phyloP scores from a whole-genome alignment of 2,113 vertebrate genomes.

The Anoura caudifer region DNA sequence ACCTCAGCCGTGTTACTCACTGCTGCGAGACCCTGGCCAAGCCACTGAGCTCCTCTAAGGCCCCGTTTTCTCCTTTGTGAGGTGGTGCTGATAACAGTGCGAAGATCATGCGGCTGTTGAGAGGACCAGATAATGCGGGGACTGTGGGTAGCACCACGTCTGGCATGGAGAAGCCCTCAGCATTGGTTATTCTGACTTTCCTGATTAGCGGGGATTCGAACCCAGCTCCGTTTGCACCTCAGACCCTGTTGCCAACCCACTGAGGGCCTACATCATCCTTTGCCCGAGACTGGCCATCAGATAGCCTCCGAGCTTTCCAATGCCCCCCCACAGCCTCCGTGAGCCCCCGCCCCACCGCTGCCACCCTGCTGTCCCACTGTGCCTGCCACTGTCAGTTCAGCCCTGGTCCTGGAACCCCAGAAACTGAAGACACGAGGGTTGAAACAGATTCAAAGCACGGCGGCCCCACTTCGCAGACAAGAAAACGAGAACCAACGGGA shows the following conservation, averaged over 20 bases:
- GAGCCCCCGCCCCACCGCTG: background rate
- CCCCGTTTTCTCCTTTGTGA: background rate
- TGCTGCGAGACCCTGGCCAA: background rate
- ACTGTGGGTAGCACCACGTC: fast-evolving
- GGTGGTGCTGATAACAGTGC: background rate
- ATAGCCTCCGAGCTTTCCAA: background rate
- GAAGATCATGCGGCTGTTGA: fast-evolving
- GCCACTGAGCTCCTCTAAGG: background rate
- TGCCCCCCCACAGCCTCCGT: no score
- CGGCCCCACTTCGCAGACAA: background rate
- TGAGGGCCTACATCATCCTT: background rate
- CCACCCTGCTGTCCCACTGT: fast-evolving
- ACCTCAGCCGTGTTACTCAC: background rate
- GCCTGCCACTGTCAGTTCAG: background rate
- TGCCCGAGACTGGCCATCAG: background rate
- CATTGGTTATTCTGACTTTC: background rate
- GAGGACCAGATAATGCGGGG: no score
- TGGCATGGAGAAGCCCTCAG: background rate
- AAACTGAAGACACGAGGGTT: fast-evolving
- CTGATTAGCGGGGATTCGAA: background rate
- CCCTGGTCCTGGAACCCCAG: background rate
- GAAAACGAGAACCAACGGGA: fast-evolving
- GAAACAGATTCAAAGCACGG: background rate
- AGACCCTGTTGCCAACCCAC: background rate
- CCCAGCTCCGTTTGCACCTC: background rate